These are phyloP conservation scores for Synergus japonicus DNA, from an alignment of 2,888 invertebrate species.

Conservation along the genomic window DNA sequence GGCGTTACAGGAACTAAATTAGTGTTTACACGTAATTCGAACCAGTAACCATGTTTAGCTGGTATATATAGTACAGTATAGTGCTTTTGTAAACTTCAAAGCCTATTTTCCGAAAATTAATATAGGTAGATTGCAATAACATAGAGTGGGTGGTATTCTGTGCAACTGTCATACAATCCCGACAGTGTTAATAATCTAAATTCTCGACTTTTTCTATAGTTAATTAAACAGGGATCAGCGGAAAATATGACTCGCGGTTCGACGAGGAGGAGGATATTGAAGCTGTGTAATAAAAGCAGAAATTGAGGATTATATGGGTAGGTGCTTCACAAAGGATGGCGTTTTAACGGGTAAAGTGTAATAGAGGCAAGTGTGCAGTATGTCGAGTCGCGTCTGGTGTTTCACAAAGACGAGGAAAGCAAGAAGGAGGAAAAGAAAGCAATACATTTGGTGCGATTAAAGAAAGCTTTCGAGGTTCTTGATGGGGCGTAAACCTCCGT, in stretches of 20 bases:
- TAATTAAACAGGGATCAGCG: conserved; percentile 2
- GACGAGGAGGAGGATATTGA: conserved; percentile 34
- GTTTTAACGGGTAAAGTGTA: conserved; percentile 38
- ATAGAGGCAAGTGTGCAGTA: conserved; percentile 26
- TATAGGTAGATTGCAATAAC: not conserved
- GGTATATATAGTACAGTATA: not conserved
- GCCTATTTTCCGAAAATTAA: not conserved
- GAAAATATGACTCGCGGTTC: not conserved
- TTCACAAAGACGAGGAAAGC: conserved; percentile 16
- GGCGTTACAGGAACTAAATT: not conserved
- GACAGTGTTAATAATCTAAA: not conserved
- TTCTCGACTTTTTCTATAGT: not conserved
- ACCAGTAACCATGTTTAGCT: not conserved
- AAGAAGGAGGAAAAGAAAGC: conserved; percentile 49
- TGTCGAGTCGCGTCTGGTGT: conserved; percentile 28
- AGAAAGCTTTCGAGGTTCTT: conserved; percentile 57
- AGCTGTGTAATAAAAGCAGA: conserved; percentile 27
- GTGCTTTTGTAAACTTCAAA: not conserved
- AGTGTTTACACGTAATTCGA: not conserved
- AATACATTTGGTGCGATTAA: conserved; percentile 60
- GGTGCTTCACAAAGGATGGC: conserved; percentile 35
- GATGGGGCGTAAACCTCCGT: conserved; percentile 57
- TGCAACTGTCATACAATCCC: not conserved
- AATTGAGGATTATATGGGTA: conserved; percentile 33
- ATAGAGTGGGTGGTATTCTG: not conserved